A percentile compares a stretch with the other conserved stretches of the same genome.
phyloP scores from a whole-genome alignment of 2,113 vertebrate species.

The Indicator indicator region DNA sequence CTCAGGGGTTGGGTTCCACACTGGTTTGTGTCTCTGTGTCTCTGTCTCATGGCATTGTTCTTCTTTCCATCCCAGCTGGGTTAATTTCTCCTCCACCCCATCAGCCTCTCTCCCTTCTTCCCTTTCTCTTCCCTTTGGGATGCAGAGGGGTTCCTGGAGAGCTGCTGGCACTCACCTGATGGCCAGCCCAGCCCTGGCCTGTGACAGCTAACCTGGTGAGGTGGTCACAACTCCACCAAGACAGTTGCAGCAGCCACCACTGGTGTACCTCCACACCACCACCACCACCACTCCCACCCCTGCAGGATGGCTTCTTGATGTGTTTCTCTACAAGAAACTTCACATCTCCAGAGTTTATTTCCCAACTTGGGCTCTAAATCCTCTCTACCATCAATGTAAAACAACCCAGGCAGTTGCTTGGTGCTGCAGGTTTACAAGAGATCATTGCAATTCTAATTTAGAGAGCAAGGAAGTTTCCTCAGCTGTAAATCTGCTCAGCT shows the following conservation, averaged over 20 bases:
- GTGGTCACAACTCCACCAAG: background rate
- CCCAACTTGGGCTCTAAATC: slow-evolving; percentile 63
- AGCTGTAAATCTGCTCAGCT: slow-evolving; percentile 40
- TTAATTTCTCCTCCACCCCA: too few relatives aligned
- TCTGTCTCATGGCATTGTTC: too few relatives aligned
- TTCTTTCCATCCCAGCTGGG: too few relatives aligned
- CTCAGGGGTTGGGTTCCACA: too few relatives aligned
- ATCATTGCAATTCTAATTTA: slow-evolving; percentile 57
- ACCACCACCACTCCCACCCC: background rate
- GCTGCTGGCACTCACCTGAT: too few relatives aligned
- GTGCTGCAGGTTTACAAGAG: slow-evolving; percentile 36
- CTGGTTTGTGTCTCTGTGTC: too few relatives aligned
- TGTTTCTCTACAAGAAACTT: slow-evolving; percentile 53
- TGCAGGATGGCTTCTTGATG: slow-evolving; percentile 46
- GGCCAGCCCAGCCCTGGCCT: too few relatives aligned
- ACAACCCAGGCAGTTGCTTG: slow-evolving; percentile 59
- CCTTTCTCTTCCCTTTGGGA: too few relatives aligned
- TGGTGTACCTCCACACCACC: too few relatives aligned
- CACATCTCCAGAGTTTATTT: slow-evolving; percentile 32
- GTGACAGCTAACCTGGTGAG: background rate
- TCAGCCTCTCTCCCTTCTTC: too few relatives aligned
- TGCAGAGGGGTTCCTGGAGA: too few relatives aligned
- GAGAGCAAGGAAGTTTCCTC: slow-evolving; percentile 40
- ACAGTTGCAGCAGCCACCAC: background rate
- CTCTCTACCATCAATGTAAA: slow-evolving; percentile 63